A percentile compares a stretch with the other conserved stretches of the same genome.
phyloP scores from a whole-genome alignment of 1,140 invertebrate genomes.

The Dolichoris vasculosae region DNA sequence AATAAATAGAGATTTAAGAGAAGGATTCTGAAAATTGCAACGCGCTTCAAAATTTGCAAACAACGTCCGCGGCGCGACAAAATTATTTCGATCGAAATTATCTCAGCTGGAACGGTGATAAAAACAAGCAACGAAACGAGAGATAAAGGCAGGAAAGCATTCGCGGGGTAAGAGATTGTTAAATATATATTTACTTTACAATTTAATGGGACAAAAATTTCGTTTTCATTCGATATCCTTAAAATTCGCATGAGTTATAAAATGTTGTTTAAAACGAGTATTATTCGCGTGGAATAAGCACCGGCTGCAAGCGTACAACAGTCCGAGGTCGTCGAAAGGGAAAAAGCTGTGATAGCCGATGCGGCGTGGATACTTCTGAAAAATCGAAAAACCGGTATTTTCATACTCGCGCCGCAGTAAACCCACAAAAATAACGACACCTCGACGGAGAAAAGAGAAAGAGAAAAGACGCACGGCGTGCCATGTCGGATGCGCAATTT shows the following conservation, averaged over 20 bases:
- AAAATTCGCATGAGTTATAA: slow-evolving; percentile 8
- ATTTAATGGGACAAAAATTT: slow-evolving; percentile 8
- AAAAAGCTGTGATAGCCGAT: slow-evolving; percentile 33
- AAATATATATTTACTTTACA: background rate
- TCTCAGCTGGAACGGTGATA: background rate
- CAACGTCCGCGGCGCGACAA: background rate
- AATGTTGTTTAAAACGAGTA: slow-evolving; percentile 32
- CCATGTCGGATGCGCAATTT: slow-evolving; percentile 33
- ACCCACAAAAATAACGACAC: slow-evolving; percentile 47
- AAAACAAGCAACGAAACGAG: background rate
- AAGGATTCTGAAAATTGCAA: background rate
- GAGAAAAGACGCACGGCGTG: slow-evolving; percentile 2
- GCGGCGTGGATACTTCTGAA: slow-evolving; percentile 2
- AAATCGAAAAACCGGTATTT: slow-evolving; percentile 48
- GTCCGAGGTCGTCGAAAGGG: slow-evolving; percentile 49
- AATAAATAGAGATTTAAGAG: background rate
- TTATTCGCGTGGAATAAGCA: slow-evolving; percentile 10
- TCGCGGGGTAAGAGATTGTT: background rate
- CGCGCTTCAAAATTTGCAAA: background rate
- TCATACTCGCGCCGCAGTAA: slow-evolving; percentile 25
- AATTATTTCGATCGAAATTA: background rate
- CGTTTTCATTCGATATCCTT: slow-evolving; percentile 12
- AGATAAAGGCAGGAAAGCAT: background rate
- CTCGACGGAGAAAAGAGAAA: slow-evolving; percentile 6
- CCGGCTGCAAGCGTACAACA: background rate